phyloP scores from a whole-genome alignment of 2,113 vertebrate species.

The Oncorhynchus gorbuscha region DNA sequence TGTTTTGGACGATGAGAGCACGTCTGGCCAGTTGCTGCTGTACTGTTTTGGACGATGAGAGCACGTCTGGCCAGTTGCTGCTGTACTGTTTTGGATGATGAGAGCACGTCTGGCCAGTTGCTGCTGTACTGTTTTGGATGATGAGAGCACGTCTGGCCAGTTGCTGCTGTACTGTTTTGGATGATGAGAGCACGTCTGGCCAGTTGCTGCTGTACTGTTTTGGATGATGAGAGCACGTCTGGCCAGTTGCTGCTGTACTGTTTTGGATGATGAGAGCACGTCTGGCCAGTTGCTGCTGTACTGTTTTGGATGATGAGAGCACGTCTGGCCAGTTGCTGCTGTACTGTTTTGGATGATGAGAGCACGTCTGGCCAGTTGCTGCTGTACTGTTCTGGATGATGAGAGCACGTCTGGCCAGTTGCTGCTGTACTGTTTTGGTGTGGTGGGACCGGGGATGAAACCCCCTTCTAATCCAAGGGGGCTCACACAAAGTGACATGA shows the following conservation, averaged over 20 bases:
- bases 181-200: conserved; percentile 23
- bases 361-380: conserved; percentile 14
- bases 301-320: conserved; percentile 26
- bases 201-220: conserved; percentile 11
- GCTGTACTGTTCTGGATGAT: too few species aligned
- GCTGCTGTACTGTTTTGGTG: neutral
- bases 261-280: conserved; percentile 27
- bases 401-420: conserved; percentile 18
- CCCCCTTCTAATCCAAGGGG: neutral
- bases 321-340: conserved; percentile 12
- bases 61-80: conserved; percentile 13
- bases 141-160: conserved; percentile 23
- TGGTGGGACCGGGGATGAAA: neutral
- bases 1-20: conserved; percentile 26
- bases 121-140: conserved; percentile 16
- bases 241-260: neutral
- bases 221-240: conserved; percentile 24
- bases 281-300: conserved; percentile 10
- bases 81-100: conserved; percentile 20
- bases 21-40: conserved; percentile 10
- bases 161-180: conserved; percentile 13
- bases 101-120: conserved; percentile 20
- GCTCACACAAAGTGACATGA: neutral
- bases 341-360: conserved; percentile 25
- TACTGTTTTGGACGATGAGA: conserved; percentile 26